These are phyloP conservation scores for Rhodinocichla rosea DNA, from an alignment of 2,113 vertebrate species.

Conservation along the genomic window DNA sequence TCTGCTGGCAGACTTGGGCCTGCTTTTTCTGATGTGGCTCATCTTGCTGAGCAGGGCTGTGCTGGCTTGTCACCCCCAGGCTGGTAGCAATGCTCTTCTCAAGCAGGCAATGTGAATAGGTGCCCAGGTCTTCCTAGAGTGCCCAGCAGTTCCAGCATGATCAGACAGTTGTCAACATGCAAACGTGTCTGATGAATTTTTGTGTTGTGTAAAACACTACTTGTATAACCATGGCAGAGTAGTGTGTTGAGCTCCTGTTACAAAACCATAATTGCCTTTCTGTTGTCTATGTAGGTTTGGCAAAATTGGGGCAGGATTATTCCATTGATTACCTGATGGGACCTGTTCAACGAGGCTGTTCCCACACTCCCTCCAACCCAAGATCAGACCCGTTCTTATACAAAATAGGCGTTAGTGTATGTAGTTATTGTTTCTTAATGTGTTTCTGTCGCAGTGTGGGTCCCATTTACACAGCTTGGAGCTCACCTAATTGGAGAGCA, in stretches of 20 bases:
- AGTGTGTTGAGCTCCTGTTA: not conserved
- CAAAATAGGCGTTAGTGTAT: not conserved
- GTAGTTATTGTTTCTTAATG: not conserved
- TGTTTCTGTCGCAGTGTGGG: not conserved
- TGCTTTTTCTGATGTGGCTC: not conserved
- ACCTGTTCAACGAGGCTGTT: not conserved
- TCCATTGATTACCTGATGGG: conserved; percentile 13
- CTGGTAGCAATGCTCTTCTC: not conserved
- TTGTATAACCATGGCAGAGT: not conserved
- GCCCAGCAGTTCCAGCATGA: not conserved
- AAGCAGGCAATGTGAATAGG: not conserved
- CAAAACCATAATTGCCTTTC: not conserved
- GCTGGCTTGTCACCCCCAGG: not conserved
- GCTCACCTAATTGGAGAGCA: not conserved
- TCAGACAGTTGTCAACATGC: not conserved
- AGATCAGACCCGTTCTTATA: not conserved
- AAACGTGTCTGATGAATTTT: not conserved
- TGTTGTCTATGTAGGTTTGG: not conserved
- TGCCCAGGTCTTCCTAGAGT: not conserved
- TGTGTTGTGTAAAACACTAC: conserved; percentile 7
- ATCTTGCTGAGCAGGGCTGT: not conserved
- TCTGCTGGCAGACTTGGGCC: not conserved
- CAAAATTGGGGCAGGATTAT: conserved; percentile 20
- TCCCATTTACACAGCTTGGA: not conserved
- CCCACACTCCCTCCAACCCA: not conserved